Evolutionary conservation across 2,888 invertebrate species (phyloP).

Genomic region (Campoplex nolae): DNA sequence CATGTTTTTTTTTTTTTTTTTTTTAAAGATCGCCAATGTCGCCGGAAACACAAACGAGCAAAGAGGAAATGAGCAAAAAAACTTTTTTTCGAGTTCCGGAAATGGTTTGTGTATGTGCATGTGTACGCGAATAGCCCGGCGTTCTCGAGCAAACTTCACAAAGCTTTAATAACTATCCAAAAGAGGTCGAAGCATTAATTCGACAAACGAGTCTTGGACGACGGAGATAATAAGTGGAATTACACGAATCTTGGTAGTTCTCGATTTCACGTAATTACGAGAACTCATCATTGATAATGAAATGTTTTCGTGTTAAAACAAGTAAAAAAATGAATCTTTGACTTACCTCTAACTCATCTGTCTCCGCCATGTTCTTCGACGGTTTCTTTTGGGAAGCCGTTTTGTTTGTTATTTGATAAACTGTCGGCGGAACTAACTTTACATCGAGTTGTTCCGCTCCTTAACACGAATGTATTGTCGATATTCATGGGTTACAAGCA

Average conservation of each 20-base stretch:
- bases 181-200: constrained; percentile 9
- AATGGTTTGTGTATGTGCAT: not conserved
- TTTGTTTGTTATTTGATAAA: constrained; percentile 70
- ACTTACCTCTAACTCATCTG: constrained; percentile 83
- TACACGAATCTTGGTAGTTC: not conserved
- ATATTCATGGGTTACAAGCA: constrained; percentile 61
- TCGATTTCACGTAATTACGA: not conserved
- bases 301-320: not conserved
- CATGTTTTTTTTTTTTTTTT: not conserved
- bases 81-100: constrained; percentile 1
- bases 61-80: not conserved
- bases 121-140: not conserved
- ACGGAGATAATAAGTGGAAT: not conserved
- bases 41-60: not conserved
- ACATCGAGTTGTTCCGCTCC: constrained; percentile 44
- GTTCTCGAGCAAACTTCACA: not conserved
- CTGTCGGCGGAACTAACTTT: constrained; percentile 42
- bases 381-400: constrained; percentile 81
- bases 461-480: constrained; percentile 37
- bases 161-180: constrained; percentile 13
- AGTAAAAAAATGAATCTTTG: constrained; percentile 2
- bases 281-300: no score
- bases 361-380: constrained; percentile 83
- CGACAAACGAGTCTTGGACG: not conserved
- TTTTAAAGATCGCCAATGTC: not conserved